Evolutionary conservation across 53 echinoderm and acorn worm genomes (phyloP).

Genomic region (Patiria pectinifera): DNA sequence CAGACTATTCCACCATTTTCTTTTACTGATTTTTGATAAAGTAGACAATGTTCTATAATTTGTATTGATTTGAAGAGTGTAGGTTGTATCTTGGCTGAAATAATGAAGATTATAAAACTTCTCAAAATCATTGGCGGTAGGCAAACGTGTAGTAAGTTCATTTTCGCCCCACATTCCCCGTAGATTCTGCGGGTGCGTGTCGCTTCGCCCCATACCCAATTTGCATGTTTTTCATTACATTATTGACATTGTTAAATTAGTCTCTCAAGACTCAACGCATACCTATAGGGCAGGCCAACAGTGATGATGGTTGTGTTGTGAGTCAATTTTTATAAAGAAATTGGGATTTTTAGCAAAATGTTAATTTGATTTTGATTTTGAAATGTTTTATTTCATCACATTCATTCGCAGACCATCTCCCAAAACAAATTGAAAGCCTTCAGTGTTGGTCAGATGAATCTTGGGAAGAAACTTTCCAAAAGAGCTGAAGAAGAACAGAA

Average conservation of each 20-base stretch:
- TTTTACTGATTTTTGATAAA: background rate
- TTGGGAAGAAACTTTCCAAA: slow-evolving; percentile 91
- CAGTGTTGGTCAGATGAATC: slow-evolving; percentile 99
- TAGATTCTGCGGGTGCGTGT: background rate
- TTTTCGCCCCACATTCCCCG: background rate
- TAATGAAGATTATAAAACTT: background rate
- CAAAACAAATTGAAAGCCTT: slow-evolving; percentile 97
- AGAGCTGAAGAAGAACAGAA: slow-evolving; percentile 87
- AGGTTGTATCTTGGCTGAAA: background rate
- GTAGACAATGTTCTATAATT: background rate
- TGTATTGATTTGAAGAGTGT: background rate
- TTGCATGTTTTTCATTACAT: too few relatives aligned
- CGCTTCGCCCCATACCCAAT: background rate
- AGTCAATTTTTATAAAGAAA: too few relatives aligned
- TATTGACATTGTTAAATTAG: too few relatives aligned
- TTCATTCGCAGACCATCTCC: slow-evolving; percentile 77
- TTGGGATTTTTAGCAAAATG: too few relatives aligned
- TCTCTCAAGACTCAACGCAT: too few relatives aligned
- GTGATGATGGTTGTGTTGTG: too few relatives aligned
- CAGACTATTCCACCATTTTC: background rate
- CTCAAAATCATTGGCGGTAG: too few relatives aligned
- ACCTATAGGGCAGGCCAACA: too few relatives aligned
- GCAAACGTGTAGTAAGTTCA: background rate
- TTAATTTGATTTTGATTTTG: too few relatives aligned
- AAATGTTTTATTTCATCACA: background rate